Percentiles rank a stretch among this genome's conserved stretches.
These are phyloP conservation scores for Cryptoleucopteryx plumbea DNA, from an alignment of 2,113 vertebrate species.

Conservation along the genomic window DNA sequence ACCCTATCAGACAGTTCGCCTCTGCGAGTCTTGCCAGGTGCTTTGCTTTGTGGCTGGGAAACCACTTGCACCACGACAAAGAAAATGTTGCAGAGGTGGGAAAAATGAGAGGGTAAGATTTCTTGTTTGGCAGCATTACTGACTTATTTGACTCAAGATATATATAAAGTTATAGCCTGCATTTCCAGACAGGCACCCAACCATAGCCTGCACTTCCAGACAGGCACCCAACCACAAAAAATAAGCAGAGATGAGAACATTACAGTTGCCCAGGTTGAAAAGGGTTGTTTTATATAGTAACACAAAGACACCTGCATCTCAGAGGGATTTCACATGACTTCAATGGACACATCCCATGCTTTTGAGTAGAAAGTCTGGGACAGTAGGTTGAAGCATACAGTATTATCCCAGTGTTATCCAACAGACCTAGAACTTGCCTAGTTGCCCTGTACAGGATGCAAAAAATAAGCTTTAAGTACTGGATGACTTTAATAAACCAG, in stretches of 20 bases:
- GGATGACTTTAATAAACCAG: background rate
- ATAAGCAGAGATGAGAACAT: background rate
- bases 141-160: background rate
- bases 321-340: background rate
- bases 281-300: background rate
- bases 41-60: background rate
- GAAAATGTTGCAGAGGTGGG: background rate
- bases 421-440: background rate
- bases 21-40: background rate
- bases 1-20: background rate
- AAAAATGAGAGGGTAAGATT: background rate
- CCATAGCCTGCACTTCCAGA: background rate
- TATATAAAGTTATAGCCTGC: background rate
- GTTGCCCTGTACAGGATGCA: background rate
- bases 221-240: background rate
- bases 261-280: background rate
- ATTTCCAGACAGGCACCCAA: background rate
- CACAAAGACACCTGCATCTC: background rate
- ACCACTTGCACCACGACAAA: background rate
- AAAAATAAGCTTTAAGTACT: background rate
- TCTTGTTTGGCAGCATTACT: background rate
- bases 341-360: background rate
- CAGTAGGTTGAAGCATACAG: background rate
- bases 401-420: background rate
- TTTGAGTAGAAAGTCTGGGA: background rate